Evolutionary conservation across 2,888 invertebrate species (phyloP).

Genomic region (Acleris sparsana): DNA sequence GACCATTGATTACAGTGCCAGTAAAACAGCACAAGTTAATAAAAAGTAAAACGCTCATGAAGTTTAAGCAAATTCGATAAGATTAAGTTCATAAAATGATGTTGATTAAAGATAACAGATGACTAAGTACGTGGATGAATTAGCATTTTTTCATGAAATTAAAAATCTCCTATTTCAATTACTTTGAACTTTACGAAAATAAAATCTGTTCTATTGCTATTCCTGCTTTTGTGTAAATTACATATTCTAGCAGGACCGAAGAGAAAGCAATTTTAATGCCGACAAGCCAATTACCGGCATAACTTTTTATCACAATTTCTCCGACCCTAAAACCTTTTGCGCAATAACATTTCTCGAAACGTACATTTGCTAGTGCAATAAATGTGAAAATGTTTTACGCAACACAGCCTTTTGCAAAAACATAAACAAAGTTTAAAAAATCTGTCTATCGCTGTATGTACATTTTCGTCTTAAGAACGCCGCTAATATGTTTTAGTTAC

Average conservation of each 20-base stretch:
- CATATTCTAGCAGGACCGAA: slow-evolving; percentile 22
- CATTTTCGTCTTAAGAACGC: slow-evolving; percentile 51
- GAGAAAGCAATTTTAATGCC: slow-evolving; percentile 33
- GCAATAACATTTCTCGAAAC: slow-evolving; percentile 53
- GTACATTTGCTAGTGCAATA: slow-evolving; percentile 40
- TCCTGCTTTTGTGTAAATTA: slow-evolving; percentile 16
- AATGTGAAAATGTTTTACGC: slow-evolving; percentile 55
- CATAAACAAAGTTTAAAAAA: slow-evolving; percentile 42
- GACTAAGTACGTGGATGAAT: no score
- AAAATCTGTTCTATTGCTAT: no score
- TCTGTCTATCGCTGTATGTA: slow-evolving; percentile 33
- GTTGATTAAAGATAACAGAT: no score
- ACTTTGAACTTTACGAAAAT: no score
- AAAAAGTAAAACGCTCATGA: no score
- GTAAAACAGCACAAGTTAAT: no score
- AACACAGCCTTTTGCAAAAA: slow-evolving; percentile 61
- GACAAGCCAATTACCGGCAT: slow-evolving; percentile 25
- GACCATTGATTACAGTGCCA: no score
- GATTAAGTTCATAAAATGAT: no score
- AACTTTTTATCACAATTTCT: slow-evolving; percentile 57
- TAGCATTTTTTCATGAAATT: no score
- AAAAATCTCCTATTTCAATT: no score
- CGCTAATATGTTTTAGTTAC: slow-evolving; percentile 69
- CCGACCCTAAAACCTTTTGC: slow-evolving; percentile 51
- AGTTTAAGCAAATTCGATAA: no score